phyloP scores from a whole-genome alignment of 1,140 invertebrate genomes.

The Lordiphosa clarofinis region DNA sequence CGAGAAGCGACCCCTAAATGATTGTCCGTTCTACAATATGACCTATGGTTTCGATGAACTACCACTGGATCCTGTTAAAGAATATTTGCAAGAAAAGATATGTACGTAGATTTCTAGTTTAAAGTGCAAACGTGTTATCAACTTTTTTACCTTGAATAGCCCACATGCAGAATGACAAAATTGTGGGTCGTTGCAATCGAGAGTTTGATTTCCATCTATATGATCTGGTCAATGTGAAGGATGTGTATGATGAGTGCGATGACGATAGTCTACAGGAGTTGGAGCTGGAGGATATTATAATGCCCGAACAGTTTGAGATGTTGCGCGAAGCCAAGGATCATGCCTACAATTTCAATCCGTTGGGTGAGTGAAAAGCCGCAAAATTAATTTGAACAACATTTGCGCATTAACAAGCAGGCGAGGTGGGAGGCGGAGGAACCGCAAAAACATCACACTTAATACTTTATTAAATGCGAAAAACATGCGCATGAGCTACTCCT shows the following conservation, averaged over 20 bases:
- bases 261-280: conserved; percentile 50
- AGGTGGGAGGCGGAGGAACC: conserved; percentile 5
- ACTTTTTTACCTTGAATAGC: conserved; percentile 20
- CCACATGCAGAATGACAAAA: conserved; percentile 65
- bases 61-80: conserved; percentile 69
- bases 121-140: neutral
- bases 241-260: conserved; percentile 41
- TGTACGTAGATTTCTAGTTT: conserved; percentile 35
- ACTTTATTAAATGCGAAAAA: conserved; percentile 75
- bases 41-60: conserved; percentile 67
- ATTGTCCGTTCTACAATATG: conserved; percentile 70
- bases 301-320: conserved; percentile 67
- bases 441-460: conserved; percentile 75
- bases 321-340: conserved; percentile 57
- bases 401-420: conserved; percentile 42
- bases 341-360: conserved; percentile 52
- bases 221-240: conserved; percentile 46
- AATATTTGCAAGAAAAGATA: conserved; percentile 68
- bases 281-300: conserved; percentile 56
- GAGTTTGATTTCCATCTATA: conserved; percentile 68
- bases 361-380: conserved; percentile 48
- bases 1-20: conserved; percentile 57
- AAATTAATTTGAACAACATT: conserved; percentile 53
- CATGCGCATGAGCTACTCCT: conserved; percentile 42
- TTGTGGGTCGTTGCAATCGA: conserved; percentile 63